Evolutionary conservation across 2,113 vertebrate species (phyloP).

Genomic region (Isichthys henryi): DNA sequence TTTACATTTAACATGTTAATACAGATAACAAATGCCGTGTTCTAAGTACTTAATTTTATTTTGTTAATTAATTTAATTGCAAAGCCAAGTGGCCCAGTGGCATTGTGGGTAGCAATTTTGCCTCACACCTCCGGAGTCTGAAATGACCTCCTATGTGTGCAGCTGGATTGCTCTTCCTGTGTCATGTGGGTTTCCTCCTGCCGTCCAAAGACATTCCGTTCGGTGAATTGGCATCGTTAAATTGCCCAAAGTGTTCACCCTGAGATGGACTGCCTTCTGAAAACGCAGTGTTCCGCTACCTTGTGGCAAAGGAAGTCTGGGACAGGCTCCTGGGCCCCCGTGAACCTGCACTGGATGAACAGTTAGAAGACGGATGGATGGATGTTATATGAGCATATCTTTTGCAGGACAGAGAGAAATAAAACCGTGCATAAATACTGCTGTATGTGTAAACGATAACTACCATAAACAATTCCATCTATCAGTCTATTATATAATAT

Average conservation of each 20-base stretch:
- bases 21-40: not conserved
- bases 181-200: not conserved
- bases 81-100: not conserved
- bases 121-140: not conserved
- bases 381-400: not conserved
- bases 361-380: not conserved
- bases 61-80: not conserved
- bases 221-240: not conserved
- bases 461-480: not conserved
- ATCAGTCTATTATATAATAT: not conserved
- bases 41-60: not conserved
- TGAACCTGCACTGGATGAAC: not conserved
- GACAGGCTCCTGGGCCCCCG: not conserved
- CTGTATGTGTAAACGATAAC: not conserved
- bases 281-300: not conserved
- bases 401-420: not conserved
- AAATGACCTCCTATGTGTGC: too few relatives aligned
- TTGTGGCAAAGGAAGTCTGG: not conserved
- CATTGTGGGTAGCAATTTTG: not conserved
- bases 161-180: too few relatives aligned
- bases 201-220: not conserved
- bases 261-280: not conserved
- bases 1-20: not conserved
- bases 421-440: not conserved
- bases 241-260: not conserved